Base-by-base conservation (phyloP, 2,888 invertebrate species). In the Mesorhabditis spiculigera region DNA sequence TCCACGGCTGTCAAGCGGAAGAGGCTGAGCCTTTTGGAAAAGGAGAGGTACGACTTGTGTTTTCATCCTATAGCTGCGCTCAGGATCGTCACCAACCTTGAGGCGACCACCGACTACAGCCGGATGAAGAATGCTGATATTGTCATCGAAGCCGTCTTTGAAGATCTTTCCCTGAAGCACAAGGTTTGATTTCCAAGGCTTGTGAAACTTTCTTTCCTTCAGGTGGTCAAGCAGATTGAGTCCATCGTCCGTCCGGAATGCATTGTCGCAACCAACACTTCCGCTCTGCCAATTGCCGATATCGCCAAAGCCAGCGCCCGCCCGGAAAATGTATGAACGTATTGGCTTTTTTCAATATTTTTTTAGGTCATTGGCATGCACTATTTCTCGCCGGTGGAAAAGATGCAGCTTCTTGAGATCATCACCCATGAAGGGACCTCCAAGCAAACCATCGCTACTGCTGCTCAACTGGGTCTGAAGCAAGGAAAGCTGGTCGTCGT, bases 401-500 rank as follows among this genome's bases (percentile, higher is more conserved):
- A 81, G 71, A 98, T 98, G 98, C 95, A 95, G 88, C 89, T 99
- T 77, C 89, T 99, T 68, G 98, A 99, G 89, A 93, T 99, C 80
- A 96, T 99, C 83, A 94, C 95, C 0, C 95, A 95, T 85, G 93
- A 94, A 42, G 92, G 77, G 86, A 99, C 98, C 0, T 94, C 95
- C 68, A 91, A 93, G 83, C 95, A 97, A 86, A 93, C 96, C 5
- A 73, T 85, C 4, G 89, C 89, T 4, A 86, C 88, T 16, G 89
- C 89, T 42, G 89, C 89, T 43, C 86, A 91, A 80, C 91, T 97
- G 41, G 98, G 98, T 13, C 89, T 97, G 70, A 92, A 91, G 80
- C 98, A 98, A 88, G 96, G 96, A 76, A 99, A 99, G 89, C 91
- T 95, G 63, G 95, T 98, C 16, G 95, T 99, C 83, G 93, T 93